Evolutionary conservation across 2,113 vertebrate species (phyloP).

Genomic region (Phasianus colchicus): DNA sequence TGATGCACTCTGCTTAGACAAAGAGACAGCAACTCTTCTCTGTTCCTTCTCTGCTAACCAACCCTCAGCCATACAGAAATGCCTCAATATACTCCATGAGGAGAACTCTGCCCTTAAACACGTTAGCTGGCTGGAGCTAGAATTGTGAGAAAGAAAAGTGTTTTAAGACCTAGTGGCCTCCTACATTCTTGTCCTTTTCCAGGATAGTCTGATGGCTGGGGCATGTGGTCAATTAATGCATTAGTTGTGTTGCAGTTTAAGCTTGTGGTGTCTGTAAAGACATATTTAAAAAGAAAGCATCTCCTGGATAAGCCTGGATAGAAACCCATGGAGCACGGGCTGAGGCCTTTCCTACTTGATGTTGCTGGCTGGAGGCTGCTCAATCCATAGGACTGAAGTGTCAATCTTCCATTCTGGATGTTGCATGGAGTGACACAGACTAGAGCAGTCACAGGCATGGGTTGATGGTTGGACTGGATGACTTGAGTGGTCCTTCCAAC

Average conservation of each 20-base stretch:
- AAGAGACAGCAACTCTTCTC: neutral
- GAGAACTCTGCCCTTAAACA: neutral
- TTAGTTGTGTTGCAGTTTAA: neutral
- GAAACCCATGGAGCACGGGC: neutral
- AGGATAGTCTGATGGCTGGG: accelerated
- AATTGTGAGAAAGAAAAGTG: neutral
- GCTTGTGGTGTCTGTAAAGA: neutral
- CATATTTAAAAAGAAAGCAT: neutral
- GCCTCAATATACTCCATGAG: neutral
- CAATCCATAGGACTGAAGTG: neutral
- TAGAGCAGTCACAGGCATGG: no score
- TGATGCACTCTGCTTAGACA: neutral
- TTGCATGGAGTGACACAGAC: no score
- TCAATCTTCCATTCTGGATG: no score
- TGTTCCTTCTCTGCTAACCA: neutral
- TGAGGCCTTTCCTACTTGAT: neutral
- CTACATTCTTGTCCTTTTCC: neutral
- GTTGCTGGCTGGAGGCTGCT: neutral
- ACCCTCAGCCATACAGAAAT: neutral
- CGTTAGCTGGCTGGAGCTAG: neutral
- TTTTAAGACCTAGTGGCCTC: neutral
- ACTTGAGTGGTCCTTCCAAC: no score
- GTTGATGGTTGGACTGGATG: no score
- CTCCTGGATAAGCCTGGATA: neutral
- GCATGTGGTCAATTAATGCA: neutral